phyloP scores from a whole-genome alignment of 2,113 vertebrate species.

The Leucoraja erinaceus region DNA sequence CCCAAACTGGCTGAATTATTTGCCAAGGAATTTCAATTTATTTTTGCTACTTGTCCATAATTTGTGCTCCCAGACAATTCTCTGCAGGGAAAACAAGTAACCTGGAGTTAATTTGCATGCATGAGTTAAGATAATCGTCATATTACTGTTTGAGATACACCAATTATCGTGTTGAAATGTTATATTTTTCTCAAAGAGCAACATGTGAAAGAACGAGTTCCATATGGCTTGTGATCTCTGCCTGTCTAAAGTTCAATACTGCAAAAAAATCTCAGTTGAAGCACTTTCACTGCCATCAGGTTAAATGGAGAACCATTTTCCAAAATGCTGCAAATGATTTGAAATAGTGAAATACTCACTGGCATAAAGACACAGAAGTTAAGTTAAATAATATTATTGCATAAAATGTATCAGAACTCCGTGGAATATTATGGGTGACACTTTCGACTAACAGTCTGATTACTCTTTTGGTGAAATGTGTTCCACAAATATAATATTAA shows the following conservation, averaged over 20 bases:
- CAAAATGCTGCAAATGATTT: not conserved
- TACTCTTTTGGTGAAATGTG: not conserved
- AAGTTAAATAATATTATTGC: not conserved
- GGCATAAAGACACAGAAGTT: not conserved
- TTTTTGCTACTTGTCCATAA: conserved; percentile 18
- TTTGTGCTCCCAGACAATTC: not conserved
- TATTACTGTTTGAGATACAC: conserved; percentile 14
- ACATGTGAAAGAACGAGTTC: not conserved
- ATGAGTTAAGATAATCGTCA: conserved; percentile 32
- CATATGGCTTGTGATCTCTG: not conserved
- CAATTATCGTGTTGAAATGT: conserved; percentile 35
- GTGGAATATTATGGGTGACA: not conserved
- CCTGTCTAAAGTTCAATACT: not conserved
- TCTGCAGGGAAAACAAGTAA: not conserved
- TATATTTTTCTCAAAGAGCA: conserved; percentile 15
- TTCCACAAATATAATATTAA: not conserved
- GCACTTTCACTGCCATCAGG: not conserved
- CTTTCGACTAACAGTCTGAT: not conserved
- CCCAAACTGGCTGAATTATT: too few species aligned
- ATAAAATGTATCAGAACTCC: not conserved
- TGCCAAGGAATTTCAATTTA: not conserved
- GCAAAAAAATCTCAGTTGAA: not conserved
- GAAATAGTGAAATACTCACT: not conserved
- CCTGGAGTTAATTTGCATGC: conserved; percentile 28
- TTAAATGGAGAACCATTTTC: conserved; percentile 16